A percentile compares a stretch with the other conserved stretches of the same genome.
phyloP scores from a whole-genome alignment of 2,888 invertebrate genomes.

The Morinoia aosen region DNA sequence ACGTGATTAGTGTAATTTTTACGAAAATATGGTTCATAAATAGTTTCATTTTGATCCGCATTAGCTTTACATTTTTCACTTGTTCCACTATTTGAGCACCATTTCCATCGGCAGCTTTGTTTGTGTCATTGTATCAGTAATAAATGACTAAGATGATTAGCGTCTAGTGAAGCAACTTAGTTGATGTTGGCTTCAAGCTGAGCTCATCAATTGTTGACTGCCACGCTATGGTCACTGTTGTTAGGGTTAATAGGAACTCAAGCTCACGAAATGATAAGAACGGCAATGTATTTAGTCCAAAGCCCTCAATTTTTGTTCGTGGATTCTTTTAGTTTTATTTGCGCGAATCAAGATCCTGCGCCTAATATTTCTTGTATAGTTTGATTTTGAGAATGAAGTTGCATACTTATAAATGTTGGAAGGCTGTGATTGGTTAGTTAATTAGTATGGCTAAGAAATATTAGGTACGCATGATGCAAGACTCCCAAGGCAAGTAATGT shows the following conservation, averaged over 20 bases:
- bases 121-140: background rate
- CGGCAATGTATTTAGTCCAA: background rate
- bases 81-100: background rate
- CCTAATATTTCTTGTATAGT: background rate
- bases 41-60: background rate
- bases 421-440: constrained; percentile 52
- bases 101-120: background rate
- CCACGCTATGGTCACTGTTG: background rate
- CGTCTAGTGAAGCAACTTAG: background rate
- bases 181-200: background rate
- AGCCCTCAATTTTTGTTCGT: background rate
- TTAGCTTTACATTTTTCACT: background rate
- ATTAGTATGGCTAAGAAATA: constrained; percentile 39
- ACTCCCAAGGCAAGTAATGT: constrained; percentile 20
- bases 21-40: background rate
- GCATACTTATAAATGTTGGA: constrained; percentile 24
- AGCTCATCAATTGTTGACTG: background rate
- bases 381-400: constrained; percentile 24
- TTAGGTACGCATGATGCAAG: constrained; percentile 38
- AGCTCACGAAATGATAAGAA: background rate
- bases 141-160: background rate
- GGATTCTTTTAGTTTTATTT: background rate
- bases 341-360: background rate
- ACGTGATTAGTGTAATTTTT: background rate
- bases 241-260: background rate